Base-by-base conservation (phyloP, 1,140 invertebrate species). In the Tetramorium parvispinum region DNA sequence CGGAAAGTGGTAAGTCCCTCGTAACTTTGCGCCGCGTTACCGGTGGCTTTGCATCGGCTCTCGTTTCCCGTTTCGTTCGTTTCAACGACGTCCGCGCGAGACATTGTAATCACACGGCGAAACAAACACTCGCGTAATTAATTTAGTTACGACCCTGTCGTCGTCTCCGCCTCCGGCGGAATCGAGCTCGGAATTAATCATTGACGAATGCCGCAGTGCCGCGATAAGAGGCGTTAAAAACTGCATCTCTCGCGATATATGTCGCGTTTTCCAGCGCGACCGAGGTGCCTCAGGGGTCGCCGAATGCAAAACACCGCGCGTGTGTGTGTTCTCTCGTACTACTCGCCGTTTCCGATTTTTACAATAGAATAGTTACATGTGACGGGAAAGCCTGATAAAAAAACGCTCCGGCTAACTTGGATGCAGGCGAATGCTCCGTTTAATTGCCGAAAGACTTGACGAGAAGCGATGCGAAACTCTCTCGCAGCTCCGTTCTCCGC, bases 221-320 rank as follows among this genome's bases (percentile, higher is more conserved):
- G n/a, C 77, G 77, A 79, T 79, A 79, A 79, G 21, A 70, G 63
- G 21, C 49, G 13, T 53, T 81, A 70, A 70, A 81, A 81, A 81
- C 3, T 68, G 32, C 21, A 51, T 53, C 5, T 40, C 8, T 7
- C n/a, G 46, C 13, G 63, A 27, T 40, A 24, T 10, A 6, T n/a
- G 37, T 40, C 13, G 21, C 11, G 24, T 21, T 18, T 8, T 24
- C 40, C 13, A 40, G 16, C 4, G 13, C 37, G 8, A 40, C 13
- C 13, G 3, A 3, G 8, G 0, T 32, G 32, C 27, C 59, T 18
- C 18, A 5, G 32, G n/a, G 18, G n/a, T 21, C 8, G n/a, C 11
- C 18, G 24, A 65, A 61, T 27, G 21, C 37, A 27, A 63, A 43
- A 77, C 10, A 13, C 1, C 10, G 46, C 24, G 21, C 24, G 21